A percentile compares a stretch with the other conserved stretches of the same genome.
Conservation (phyloP, 30 jellyfish, hydroid and myxozoan species). For the Morbakka virulenta region DNA sequence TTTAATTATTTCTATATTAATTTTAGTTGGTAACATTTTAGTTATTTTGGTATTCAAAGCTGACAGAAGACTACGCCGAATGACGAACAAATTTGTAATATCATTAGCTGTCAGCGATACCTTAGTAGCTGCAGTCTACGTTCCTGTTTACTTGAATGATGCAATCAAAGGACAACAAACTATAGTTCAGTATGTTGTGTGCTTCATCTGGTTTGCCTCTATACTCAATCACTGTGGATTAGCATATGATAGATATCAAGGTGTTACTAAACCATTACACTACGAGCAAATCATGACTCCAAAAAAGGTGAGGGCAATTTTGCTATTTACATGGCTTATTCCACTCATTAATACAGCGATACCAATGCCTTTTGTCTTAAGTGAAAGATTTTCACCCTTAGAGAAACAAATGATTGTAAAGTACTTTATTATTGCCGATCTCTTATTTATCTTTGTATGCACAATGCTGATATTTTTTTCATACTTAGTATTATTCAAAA, state of each 20-base stretch:
- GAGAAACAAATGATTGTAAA: not conserved
- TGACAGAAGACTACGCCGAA: not conserved
- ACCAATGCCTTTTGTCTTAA: not conserved
- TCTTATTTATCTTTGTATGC: not conserved
- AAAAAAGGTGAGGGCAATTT: not conserved
- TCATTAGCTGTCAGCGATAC: not conserved
- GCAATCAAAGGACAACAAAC: not conserved
- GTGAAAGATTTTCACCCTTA: not conserved
- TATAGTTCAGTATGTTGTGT: not conserved
- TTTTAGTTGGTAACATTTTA: not conserved
- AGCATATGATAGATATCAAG: not conserved
- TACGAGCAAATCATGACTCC: not conserved
- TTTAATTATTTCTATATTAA: not conserved
- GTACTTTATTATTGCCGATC: not conserved
- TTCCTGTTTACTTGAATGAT: not conserved
- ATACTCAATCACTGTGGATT: not conserved
- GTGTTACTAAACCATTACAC: not conserved
- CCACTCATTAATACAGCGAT: not conserved
- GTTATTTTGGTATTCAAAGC: not conserved
- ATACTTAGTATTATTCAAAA: not conserved
- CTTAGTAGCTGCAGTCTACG: not conserved
- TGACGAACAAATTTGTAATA: not conserved
- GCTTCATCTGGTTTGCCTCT: not conserved
- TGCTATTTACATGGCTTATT: not conserved
- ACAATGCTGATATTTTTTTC: not conserved